A percentile compares a stretch with the other conserved stretches of the same genome.
Evolutionary conservation across 1,140 invertebrate genomes (phyloP).

Genomic region (Nymphalis io): DNA sequence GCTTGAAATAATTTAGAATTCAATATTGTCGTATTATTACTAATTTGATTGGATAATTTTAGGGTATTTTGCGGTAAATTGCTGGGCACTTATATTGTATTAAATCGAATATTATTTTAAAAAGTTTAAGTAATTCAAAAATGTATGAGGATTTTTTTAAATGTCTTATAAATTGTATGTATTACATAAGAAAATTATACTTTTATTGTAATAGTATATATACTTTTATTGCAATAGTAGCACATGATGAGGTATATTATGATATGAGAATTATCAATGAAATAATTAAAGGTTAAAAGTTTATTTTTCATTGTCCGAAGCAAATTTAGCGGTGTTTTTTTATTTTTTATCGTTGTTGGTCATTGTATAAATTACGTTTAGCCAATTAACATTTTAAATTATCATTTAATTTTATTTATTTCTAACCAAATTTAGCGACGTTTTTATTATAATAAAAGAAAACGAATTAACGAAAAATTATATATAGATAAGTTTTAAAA

Average conservation of each 20-base stretch:
- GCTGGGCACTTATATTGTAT: not conserved
- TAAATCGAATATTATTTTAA: not conserved
- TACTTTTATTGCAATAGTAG: too few species aligned
- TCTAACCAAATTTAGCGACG: not conserved
- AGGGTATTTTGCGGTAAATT: conserved; percentile 6
- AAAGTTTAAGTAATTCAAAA: not conserved
- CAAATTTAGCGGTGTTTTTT: conserved; percentile 45
- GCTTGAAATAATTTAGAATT: not conserved
- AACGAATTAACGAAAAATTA: not conserved
- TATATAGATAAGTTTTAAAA: not conserved
- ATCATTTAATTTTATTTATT: not conserved
- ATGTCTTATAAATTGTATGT: too few species aligned
- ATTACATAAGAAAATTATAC: too few species aligned
- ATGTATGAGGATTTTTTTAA: too few species aligned
- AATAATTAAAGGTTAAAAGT: conserved; percentile 27
- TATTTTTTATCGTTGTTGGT: conserved; percentile 40
- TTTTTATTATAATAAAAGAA: not conserved
- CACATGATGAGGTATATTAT: too few species aligned
- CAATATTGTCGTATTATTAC: not conserved
- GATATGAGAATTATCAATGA: not conserved
- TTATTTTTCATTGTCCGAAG: conserved; percentile 44
- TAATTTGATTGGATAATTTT: conserved; percentile 8
- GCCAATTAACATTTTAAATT: not conserved
- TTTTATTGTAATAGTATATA: too few species aligned
- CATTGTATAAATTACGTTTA: conserved; percentile 16